Evolutionary conservation across 2,888 invertebrate genomes (phyloP).

Genomic region (Orthonychiurus folsomi): DNA sequence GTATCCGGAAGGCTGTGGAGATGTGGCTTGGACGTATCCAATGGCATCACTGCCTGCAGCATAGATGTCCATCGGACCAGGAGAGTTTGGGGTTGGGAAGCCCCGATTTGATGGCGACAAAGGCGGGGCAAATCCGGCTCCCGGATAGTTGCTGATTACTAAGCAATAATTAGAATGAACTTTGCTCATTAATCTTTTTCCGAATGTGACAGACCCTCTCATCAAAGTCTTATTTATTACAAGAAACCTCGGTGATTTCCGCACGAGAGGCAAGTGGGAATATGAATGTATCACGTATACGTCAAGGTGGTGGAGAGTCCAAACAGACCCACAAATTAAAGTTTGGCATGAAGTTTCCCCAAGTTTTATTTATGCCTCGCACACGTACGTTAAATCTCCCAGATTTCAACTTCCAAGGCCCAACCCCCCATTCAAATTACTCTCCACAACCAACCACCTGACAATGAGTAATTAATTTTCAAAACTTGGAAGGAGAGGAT

Average conservation of each 20-base stretch:
- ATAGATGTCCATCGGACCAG: slow-evolving; percentile 88
- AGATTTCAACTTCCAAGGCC: too few relatives aligned
- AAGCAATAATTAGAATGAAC: slow-evolving; percentile 41
- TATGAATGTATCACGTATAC: too few relatives aligned
- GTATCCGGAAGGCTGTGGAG: slow-evolving; percentile 92
- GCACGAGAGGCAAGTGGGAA: too few relatives aligned
- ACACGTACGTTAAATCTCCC: too few relatives aligned
- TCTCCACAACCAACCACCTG: too few relatives aligned
- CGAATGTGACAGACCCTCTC: not conserved
- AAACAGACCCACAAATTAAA: not conserved
- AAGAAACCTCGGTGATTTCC: not conserved
- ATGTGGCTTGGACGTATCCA: slow-evolving; percentile 90
- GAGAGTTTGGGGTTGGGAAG: slow-evolving; percentile 86
- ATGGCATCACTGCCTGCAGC: slow-evolving; percentile 53
- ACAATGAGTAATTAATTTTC: too few relatives aligned
- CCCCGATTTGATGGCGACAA: slow-evolving; percentile 52
- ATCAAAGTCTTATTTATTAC: slow-evolving; percentile 1
- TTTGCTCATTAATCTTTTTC: slow-evolving; percentile 1
- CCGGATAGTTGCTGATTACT: slow-evolving; percentile 89
- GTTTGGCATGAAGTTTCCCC: not conserved
- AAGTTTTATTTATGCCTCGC: too few relatives aligned
- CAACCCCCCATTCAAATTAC: too few relatives aligned
- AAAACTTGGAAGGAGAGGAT: too few relatives aligned
- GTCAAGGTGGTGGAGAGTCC: too few relatives aligned
- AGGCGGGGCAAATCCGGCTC: slow-evolving; percentile 46